A percentile compares a stretch with the other conserved stretches of the same genome.
These are phyloP conservation scores for Ibycter americanus DNA, from an alignment of 2,797 vertebrate genomes.

Conservation along the genomic window DNA sequence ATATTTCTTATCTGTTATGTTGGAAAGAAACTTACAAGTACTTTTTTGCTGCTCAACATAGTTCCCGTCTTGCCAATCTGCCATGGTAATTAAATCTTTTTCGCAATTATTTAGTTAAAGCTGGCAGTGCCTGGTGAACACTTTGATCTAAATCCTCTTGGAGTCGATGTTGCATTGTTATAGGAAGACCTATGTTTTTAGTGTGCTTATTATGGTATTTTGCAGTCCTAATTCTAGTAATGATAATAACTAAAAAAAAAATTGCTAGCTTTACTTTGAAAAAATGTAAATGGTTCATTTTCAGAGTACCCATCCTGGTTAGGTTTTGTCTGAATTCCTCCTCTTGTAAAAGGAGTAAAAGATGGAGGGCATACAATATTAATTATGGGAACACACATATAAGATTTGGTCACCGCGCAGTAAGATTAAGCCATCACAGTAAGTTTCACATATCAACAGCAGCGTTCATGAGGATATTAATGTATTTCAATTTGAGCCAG, in stretches of 20 bases:
- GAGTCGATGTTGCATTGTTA: conserved; percentile 23
- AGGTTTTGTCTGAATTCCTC: not conserved
- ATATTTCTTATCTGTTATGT: not conserved
- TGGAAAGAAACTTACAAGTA: not conserved
- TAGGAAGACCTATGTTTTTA: not conserved
- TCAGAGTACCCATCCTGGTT: not conserved
- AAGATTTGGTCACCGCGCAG: not conserved
- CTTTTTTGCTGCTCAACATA: not conserved
- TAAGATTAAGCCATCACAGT: not conserved
- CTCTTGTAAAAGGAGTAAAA: not conserved
- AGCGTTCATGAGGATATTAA: not conserved
- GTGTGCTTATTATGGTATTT: conserved; percentile 25
- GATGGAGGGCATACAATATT: not conserved
- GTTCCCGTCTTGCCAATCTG: not conserved
- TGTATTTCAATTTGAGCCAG: not conserved
- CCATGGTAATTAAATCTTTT: conserved; percentile 32
- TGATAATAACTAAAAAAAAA: not conserved
- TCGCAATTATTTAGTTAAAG: conserved; percentile 30
- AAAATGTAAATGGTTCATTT: not conserved
- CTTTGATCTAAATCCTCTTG: conserved; percentile 49
- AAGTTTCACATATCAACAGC: not conserved
- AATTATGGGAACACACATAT: not conserved
- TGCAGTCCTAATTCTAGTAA: not conserved
- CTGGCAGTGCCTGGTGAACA: not conserved
- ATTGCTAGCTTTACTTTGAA: not conserved